Evolutionary conservation across 2,797 vertebrate genomes (phyloP), one percentile per base, ranked within the genome.

Genomic region (Australoheros facetus): DNA sequence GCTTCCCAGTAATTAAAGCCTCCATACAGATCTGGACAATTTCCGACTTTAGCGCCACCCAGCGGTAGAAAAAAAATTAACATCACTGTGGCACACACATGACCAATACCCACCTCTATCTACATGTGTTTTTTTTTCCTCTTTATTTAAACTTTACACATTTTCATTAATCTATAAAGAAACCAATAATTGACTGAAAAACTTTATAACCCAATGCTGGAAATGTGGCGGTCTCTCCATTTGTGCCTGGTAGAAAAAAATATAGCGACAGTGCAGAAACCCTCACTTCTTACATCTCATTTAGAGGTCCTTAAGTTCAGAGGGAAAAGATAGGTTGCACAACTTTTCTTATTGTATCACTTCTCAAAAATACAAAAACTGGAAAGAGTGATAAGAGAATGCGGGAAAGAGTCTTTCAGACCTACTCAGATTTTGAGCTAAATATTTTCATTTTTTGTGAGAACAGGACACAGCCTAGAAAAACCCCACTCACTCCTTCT

Each of bases 41-140:
- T 23, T 62, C 28, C 56, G n/a, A n/a, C 17, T 74, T 7, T 74
- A 60, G 57, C 26, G 30, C 62, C 81, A 37, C 71, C 53, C 37
- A 58, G 66, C 39, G 83, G 72, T 45, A 13, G 17, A 57, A 11
- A 13, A 32, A 19, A 21, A 1, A 58, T 57, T 12, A 13, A 39
- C 39, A 19, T 13, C 62, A 11, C 62, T 28, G 62, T 66, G 62
- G 42, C 62, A 66, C 39, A 48, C 9, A 39, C 11, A 19, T 17
- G 1, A 66, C 21, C 14, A 58, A 59, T n/a, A n/a, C 30, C 17
- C 30, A 12, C 23, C 3, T 66, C 39, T 16, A 48, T 28, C 21
- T 9, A 23, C 13, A 28, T 13, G 62, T 48, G 42, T 3, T 19
- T 10, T 7, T 26, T 19, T 7, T 7, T 7, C 19, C 14, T 66